A percentile compares a stretch with the other conserved stretches of the same genome.
phyloP scores from a whole-genome alignment of 37 sponge, comb jelly and placozoan species.

The Crambe crambe region DNA sequence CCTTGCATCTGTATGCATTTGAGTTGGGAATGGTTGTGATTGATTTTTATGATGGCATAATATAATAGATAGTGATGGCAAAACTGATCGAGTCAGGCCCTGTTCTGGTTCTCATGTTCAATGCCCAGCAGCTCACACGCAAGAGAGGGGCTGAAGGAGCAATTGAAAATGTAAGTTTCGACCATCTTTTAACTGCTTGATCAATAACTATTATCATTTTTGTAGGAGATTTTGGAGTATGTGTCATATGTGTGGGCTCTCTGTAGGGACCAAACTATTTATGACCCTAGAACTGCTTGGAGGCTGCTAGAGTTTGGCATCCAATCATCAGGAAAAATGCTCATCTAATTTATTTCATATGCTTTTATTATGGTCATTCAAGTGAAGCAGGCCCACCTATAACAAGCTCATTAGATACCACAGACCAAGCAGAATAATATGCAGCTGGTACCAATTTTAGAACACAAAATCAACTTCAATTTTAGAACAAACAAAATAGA shows the following conservation, averaged over 20 bases:
- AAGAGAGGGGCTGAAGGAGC: slow-evolving; percentile 19
- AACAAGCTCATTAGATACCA: neutral
- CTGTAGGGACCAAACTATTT: slow-evolving; percentile 85
- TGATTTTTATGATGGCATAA: neutral
- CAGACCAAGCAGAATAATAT: too few species aligned
- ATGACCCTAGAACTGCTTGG: slow-evolving; percentile 87
- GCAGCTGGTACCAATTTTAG: too few species aligned
- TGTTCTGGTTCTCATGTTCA: slow-evolving; percentile 69
- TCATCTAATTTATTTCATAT: slow-evolving; percentile 63
- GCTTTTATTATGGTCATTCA: too few species aligned
- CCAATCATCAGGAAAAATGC: slow-evolving; percentile 55
- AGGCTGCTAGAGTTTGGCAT: slow-evolving; percentile 89
- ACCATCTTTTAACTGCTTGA: too few species aligned
- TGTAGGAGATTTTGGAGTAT: slow-evolving; percentile 62
- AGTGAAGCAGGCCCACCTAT: too few species aligned
- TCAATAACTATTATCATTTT: neutral
- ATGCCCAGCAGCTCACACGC: slow-evolving; percentile 72
- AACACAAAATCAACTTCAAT: too few species aligned
- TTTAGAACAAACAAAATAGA: too few species aligned
- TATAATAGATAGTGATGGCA: slow-evolving; percentile 65
- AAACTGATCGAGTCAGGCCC: slow-evolving; percentile 83
- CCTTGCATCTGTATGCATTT: too few species aligned
- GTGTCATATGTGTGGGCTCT: slow-evolving; percentile 90
- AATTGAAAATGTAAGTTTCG: slow-evolving; percentile 53
- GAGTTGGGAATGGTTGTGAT: too few species aligned